These are phyloP conservation scores for Cryptotermes secundus DNA, from an alignment of 1,140 invertebrate genomes.

Conservation along the genomic window DNA sequence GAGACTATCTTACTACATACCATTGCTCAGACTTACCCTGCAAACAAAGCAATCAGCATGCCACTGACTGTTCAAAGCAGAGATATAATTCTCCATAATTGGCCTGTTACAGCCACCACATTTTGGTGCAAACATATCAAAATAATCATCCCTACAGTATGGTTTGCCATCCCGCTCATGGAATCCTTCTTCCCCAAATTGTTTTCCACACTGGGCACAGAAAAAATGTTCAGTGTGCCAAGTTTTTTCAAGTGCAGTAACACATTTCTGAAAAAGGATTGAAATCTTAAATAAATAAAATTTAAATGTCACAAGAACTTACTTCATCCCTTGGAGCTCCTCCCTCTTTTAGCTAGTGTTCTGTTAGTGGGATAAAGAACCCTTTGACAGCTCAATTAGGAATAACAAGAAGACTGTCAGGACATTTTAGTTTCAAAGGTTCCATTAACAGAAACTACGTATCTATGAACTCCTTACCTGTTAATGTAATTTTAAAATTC, in stretches of 20 bases:
- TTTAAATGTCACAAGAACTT: background rate
- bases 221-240: constrained; percentile 99
- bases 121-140: constrained; percentile 98
- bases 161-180: constrained; percentile 93
- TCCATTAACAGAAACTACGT: too few species aligned
- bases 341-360: too few species aligned
- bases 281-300: constrained; percentile 36
- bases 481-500: too few species aligned
- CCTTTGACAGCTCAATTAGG: too few species aligned
- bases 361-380: too few species aligned
- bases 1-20: too few species aligned
- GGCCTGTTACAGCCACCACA: constrained; percentile 95
- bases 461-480: too few species aligned
- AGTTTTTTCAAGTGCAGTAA: constrained; percentile 96
- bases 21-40: constrained; percentile 72
- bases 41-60: constrained; percentile 99
- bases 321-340: too few species aligned
- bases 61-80: constrained; percentile 96
- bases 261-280: constrained; percentile 85
- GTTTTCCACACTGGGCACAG: constrained; percentile 96
- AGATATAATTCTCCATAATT: constrained; percentile 99
- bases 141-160: constrained; percentile 94
- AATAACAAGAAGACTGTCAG: too few species aligned
- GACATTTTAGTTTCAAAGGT: too few species aligned
- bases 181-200: constrained; percentile 96